Evolutionary conservation across 2,888 invertebrate genomes (phyloP).

Genomic region (Melanotus villosus): DNA sequence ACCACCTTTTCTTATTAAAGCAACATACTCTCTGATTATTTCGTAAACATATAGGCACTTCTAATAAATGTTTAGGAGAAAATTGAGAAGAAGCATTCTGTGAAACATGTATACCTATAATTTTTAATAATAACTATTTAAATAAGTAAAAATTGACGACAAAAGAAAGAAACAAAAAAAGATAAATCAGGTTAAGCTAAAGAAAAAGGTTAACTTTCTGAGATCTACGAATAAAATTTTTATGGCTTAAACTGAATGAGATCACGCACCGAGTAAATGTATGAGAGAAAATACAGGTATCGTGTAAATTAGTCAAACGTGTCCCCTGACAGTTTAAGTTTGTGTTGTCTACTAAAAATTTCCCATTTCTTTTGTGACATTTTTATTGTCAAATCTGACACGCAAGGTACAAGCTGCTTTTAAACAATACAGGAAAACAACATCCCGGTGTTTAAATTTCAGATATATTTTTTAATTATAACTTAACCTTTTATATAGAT

Average conservation of each 20-base stretch:
- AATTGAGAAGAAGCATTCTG: too few relatives aligned
- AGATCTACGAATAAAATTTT: slow-evolving; percentile 11
- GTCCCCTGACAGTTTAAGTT: neutral
- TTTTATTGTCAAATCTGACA: slow-evolving; percentile 1
- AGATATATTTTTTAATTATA: too few relatives aligned
- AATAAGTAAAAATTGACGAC: neutral
- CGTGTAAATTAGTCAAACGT: slow-evolving; percentile 1
- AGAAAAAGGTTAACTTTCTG: neutral
- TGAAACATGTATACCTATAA: too few relatives aligned
- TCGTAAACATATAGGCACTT: too few relatives aligned
- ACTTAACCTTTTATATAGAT: too few relatives aligned
- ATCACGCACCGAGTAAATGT: slow-evolving; percentile 5
- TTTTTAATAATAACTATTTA: too few relatives aligned
- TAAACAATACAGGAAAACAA: too few relatives aligned
- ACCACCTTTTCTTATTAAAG: too few relatives aligned
- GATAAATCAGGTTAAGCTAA: neutral
- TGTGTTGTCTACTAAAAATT: neutral
- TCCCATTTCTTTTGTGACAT: neutral
- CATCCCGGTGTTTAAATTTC: neutral
- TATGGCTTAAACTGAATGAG: slow-evolving; percentile 5
- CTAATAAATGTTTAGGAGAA: too few relatives aligned
- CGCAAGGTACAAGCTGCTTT: too few relatives aligned
- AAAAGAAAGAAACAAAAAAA: neutral
- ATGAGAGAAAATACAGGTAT: slow-evolving; percentile 3
- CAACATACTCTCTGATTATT: too few relatives aligned